Evolutionary conservation across 2,113 vertebrate species (phyloP), one percentile per base, ranked within the genome.

Genomic region (Sprattus sprattus): DNA sequence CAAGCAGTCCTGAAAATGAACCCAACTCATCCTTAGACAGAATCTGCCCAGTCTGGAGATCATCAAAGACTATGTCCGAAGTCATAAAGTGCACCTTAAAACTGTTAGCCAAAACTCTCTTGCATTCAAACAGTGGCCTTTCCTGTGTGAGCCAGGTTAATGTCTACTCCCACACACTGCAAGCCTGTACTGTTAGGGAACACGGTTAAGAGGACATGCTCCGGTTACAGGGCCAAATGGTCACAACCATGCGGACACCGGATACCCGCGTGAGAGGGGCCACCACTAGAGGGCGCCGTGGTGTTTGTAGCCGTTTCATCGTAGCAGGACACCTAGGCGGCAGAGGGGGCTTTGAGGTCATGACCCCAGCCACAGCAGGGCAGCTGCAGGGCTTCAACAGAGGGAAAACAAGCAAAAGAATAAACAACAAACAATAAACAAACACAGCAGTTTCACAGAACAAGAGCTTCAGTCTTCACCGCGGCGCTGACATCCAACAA

Each of bases 111-210:
- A n/a, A 67, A 25, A 67, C 10, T 5, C 64, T 28, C 15, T 52
- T 67, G 57, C 57, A 64, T 64, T 6, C 8, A 75, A 15, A 85
- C 82, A 60, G 9, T 8, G 64, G 57, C n/a, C 64, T 71, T 22
- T 28, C n/a, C 13, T 28, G 64, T 10, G 64, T 71, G 64, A 71
- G 64, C 64, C 64, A 71, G 64, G 64, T 71, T 71, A 71, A 71
- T 71, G 25, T 71, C 64, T 71, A 64, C 60, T 64, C 22, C 5
- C 64, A 28, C 64, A 71, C 64, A 71, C 64, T 9, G 25, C 64
- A 71, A 28, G 10, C 11, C 11, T 32, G 13, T 3, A 28, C 10
- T 71, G 64, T 71, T 71, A 71, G 64, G 25, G 25, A 71, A 71
- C 64, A 71, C 64, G 11, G 25, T 71, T 71, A 71, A 28, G n/a